These are phyloP conservation scores for Pristiophorus japonicus DNA, from an alignment of 2,113 vertebrate genomes.

Conservation along the genomic window DNA sequence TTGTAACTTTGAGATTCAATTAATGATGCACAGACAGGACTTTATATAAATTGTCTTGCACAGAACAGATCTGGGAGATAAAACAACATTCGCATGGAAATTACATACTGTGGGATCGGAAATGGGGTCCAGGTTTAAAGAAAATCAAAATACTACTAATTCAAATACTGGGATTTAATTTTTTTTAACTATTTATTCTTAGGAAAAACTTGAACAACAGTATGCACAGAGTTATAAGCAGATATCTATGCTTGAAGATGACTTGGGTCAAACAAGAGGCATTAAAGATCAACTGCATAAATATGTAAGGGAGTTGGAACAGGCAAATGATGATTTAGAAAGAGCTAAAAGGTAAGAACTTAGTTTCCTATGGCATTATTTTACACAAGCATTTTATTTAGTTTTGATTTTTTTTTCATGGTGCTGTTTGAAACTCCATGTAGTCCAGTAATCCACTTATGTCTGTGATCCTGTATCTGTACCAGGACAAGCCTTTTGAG, in stretches of 20 bases:
- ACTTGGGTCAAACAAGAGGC: conserved; percentile 84
- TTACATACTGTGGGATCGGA: not conserved
- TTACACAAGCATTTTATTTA: not conserved
- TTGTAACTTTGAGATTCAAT: not conserved
- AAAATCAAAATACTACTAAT: not conserved
- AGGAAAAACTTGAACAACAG: conserved; percentile 96
- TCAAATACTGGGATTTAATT: not conserved
- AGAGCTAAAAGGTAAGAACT: conserved; percentile 80
- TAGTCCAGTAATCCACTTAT: too few species aligned
- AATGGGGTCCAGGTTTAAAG: not conserved
- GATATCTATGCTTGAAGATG: conserved; percentile 84
- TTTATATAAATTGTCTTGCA: not conserved
- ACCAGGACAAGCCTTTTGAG: not conserved
- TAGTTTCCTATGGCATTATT: not conserved
- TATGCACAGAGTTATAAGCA: conserved; percentile 95
- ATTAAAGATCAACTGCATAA: conserved; percentile 97
- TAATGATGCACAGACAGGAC: not conserved
- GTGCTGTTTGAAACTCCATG: not conserved
- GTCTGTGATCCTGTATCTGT: not conserved
- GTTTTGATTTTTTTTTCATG: not conserved
- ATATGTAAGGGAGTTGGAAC: conserved; percentile 92
- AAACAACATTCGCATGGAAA: not conserved
- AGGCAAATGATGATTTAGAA: conserved; percentile 96
- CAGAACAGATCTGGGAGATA: not conserved
- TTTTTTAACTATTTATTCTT: conserved; percentile 34